Conservation (phyloP, 2,797 vertebrate species). For the Amblyraja radiata region DNA sequence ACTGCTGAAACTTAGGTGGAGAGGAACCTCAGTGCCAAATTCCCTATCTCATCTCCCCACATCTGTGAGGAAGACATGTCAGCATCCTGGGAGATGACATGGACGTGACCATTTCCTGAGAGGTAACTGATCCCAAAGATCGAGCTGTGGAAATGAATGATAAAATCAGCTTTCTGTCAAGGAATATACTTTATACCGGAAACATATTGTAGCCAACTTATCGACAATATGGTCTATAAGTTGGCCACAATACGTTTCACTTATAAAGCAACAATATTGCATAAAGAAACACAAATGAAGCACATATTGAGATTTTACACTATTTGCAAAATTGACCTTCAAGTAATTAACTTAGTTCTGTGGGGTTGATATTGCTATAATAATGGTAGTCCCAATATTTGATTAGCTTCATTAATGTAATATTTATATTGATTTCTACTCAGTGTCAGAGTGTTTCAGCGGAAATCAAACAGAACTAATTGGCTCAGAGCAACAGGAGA, state of each 20-base stretch:
- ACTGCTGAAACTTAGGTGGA: too few relatives aligned
- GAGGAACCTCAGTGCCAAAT: too few relatives aligned
- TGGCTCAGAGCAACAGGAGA: neutral
- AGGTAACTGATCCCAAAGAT: too few relatives aligned
- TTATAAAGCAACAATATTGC: neutral
- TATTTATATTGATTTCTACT: conserved; percentile 7
- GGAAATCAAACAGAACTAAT: conserved; percentile 8
- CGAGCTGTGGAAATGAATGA: too few relatives aligned
- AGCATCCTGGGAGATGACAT: too few relatives aligned
- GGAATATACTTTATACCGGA: neutral
- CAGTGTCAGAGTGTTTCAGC: neutral
- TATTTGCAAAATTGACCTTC: neutral
- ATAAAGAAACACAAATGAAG: neutral
- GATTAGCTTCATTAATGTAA: neutral
- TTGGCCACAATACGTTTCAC: too few relatives aligned
- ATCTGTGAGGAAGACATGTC: too few relatives aligned
- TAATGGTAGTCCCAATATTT: neutral
- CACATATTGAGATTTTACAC: neutral
- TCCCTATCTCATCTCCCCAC: too few relatives aligned
- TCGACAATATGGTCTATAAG: neutral
- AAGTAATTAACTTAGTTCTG: neutral
- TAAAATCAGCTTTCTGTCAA: neutral
- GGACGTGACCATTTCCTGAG: too few relatives aligned
- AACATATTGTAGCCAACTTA: neutral
- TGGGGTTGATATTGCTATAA: neutral